Evolutionary conservation across 2,113 vertebrate genomes (phyloP).

Genomic region (Notothenia rossii): DNA sequence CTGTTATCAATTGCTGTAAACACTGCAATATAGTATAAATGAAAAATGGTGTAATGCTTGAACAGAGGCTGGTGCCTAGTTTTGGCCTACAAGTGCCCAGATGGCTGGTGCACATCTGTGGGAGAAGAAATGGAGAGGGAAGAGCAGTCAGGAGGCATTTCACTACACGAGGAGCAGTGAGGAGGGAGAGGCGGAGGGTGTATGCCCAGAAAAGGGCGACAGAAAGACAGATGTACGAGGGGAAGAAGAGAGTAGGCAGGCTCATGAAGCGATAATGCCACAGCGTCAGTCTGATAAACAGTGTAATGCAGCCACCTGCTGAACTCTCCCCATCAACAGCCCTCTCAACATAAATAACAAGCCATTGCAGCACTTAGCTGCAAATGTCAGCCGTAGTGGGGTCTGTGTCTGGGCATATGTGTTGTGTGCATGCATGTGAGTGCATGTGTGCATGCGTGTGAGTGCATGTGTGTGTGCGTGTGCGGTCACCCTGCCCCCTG

Average conservation of each 20-base stretch:
- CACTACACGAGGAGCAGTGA: conserved; percentile 52
- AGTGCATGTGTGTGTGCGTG: conserved; percentile 26
- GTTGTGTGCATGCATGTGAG: conserved; percentile 6
- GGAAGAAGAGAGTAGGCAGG: conserved; percentile 13
- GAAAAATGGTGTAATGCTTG: conserved; percentile 24
- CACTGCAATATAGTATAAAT: conserved; percentile 21
- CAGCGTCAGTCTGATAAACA: conserved; percentile 73
- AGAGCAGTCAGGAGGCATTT: conserved; percentile 65
- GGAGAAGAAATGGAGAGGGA: conserved; percentile 42
- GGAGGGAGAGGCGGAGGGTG: conserved; percentile 48
- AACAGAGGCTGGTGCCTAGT: conserved; percentile 35
- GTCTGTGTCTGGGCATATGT: conserved; percentile 47
- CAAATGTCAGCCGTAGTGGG: conserved; percentile 74
- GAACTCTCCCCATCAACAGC: conserved; percentile 65
- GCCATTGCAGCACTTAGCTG: conserved; percentile 74
- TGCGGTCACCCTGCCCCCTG: conserved; percentile 75
- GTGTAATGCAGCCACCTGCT: conserved; percentile 77
- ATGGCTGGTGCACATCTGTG: conserved; percentile 68
- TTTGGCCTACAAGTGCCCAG: conserved; percentile 61
- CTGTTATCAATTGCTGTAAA: neutral
- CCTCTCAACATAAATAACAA: conserved; percentile 73
- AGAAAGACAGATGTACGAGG: conserved; percentile 55
- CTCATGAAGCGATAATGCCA: conserved; percentile 71
- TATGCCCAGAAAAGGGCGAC: conserved; percentile 43
- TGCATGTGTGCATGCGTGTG: conserved; percentile 2